A percentile compares a stretch with the other conserved stretches of the same genome.
Evolutionary conservation across 2,888 invertebrate genomes (phyloP).

Genomic region (Eupithecia pulchellata): DNA sequence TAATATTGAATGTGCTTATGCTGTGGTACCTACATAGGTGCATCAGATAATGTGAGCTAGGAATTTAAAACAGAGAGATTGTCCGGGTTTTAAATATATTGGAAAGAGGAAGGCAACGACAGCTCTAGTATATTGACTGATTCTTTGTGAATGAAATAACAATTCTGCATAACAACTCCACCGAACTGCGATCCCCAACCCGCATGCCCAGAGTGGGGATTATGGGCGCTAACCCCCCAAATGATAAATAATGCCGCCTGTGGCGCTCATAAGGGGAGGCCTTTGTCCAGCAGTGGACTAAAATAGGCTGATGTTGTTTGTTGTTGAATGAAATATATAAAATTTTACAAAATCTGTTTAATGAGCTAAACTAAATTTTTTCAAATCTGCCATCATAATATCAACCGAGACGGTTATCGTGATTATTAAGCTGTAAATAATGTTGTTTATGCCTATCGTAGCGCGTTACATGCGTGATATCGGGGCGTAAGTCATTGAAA

Average conservation of each 20-base stretch:
- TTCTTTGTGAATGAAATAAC: neutral
- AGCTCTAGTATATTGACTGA: neutral
- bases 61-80: neutral
- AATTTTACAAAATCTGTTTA: neutral
- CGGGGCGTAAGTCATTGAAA: slow-evolving; percentile 45
- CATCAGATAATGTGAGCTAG: slow-evolving; percentile 1
- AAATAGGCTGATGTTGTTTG: no score
- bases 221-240: no score
- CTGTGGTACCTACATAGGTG: slow-evolving; percentile 4
- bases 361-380: neutral
- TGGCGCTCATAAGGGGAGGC: no score
- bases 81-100: neutral
- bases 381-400: neutral
- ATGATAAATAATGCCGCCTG: no score
- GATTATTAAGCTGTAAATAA: neutral
- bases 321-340: no score
- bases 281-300: no score
- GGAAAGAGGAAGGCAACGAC: neutral
- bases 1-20: slow-evolving; percentile 20
- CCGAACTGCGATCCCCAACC: no score
- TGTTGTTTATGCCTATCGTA: slow-evolving; percentile 6
- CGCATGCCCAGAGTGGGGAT: no score
- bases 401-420: neutral
- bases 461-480: slow-evolving; percentile 31
- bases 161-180: no score